Base-by-base conservation (phyloP, 2,888 invertebrate species). In the Quadroppia sp. region DNA sequence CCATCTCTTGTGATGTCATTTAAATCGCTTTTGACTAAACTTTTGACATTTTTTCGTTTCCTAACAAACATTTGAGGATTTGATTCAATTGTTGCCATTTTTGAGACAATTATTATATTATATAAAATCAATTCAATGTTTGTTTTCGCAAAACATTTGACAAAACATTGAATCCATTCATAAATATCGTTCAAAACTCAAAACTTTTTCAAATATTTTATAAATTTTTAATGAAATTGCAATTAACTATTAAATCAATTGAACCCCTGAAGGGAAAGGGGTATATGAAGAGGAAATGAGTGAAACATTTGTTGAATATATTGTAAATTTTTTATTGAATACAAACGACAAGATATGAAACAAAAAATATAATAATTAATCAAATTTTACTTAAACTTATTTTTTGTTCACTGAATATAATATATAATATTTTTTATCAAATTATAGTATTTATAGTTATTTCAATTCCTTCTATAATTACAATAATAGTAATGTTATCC, bases 291-390 rank as follows among this genome's bases (percentile, higher is more conserved):
- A 15, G 2, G 11, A 15, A 45, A 45, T 45, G 15, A 45, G 2
- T 45, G 45, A 45, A 45, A 45, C 11, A 36, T 36, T 36, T 36
- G 4, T 36, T 45, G 45, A 45, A 45, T 45, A 45, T 45, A 25
- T 53, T 53, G 53, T 25, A 4, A 25, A 6, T 20, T 61, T 61
- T 32, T 61, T 61, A 61, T 61, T 61, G 61, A 61, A 61, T 61
- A 61, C 17, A 61, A 61, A 61, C 36, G 50, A 61, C 61, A 61
- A 61, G n/a, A 32, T 61, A 61, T 61, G 61, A 36, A 61, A 11
- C 11, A 61, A 61, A 61, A 30, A 32, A 30, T 59, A 61, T 32
- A 25, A 36, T n/a, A 25, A 32, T 36, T n/a, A 61, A 61, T 11
- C 11, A 61, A 61, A 56, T 56, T 23, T 56, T 56, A 56, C 56